Evolutionary conservation across 2,113 vertebrate genomes (phyloP), one percentile per base, ranked within the genome.

Genomic region (Microtus richardsoni): DNA sequence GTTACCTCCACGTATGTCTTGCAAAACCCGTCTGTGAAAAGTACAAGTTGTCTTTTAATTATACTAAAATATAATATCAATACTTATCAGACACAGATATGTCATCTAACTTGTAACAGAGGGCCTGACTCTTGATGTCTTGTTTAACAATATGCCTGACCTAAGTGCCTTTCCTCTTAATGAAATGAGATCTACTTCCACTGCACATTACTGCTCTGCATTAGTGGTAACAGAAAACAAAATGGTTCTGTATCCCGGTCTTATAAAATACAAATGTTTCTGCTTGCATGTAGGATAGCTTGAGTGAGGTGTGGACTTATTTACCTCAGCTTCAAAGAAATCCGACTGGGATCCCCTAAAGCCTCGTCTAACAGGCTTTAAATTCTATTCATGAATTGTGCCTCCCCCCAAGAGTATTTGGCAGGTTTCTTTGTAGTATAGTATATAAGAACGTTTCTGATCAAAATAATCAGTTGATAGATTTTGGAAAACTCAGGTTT

Each of bases 261-360:
- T 88, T 79, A 9, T 52, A 39, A 84, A 93, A 79, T n/a, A 49
- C 3, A 92, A 26, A 21, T 16, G 47, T 49, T 93, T 0, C 13
- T 70, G 52, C 58, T 86, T 91, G 33, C 9, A 3, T 64, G 22
- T 68, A 62, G 47, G 14, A 83, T 44, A n/a, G 85, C 2, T 44
- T 80, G 24, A 62, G 87, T 86, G 44, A 68, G 8, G 14, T n/a
- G 68, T 2, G 79, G 26, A 82, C 22, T 88, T 52, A n/a, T 36
- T 89, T 74, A 87, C 49, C 3, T 95, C 3, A 44, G 16, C 41
- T 92, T 96, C 64, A 84, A 95, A 17, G 39, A 88, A 95, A 78
- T 84, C 94, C 79, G 88, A 36, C 30, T 26, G 5, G 22, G 39
- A 47, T 84, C 91, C 1, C 2, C 2, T 68, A 70, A 86, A 70